Percentiles rank a stretch among this genome's conserved stretches.
phyloP scores from a whole-genome alignment of 2,797 vertebrate species.

The Podarcis lilfordi region DNA sequence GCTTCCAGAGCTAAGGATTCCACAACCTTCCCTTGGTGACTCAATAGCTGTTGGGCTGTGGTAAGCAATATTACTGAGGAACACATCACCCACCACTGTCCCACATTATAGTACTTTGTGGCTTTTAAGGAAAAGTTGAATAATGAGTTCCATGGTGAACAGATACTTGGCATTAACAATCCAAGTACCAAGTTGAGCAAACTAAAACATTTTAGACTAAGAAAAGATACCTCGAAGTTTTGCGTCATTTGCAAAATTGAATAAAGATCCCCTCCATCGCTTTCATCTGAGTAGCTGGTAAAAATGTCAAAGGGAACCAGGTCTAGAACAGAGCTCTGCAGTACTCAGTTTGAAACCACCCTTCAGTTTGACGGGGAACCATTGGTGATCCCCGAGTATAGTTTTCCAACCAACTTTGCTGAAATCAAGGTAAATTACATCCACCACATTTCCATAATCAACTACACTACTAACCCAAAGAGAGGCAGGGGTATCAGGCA shows the following conservation, averaged over 20 bases:
- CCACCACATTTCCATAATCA: background rate
- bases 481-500: background rate
- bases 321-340: background rate
- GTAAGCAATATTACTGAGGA: background rate
- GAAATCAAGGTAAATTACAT: background rate
- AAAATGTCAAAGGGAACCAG: background rate
- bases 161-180: background rate
- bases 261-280: background rate
- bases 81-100: background rate
- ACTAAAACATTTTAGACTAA: background rate
- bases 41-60: background rate
- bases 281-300: background rate
- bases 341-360: background rate
- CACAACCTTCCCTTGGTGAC: background rate
- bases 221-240: background rate
- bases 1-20: background rate
- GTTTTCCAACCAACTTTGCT: background rate
- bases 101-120: background rate
- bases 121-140: background rate
- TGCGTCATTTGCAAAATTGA: background rate
- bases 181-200: background rate
- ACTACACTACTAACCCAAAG: background rate
- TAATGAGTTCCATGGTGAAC: background rate
- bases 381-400: background rate
- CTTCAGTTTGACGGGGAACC: background rate